These are phyloP conservation scores for Pachypeltis micranthus DNA, from an alignment of 1,140 invertebrate species.

Conservation along the genomic window DNA sequence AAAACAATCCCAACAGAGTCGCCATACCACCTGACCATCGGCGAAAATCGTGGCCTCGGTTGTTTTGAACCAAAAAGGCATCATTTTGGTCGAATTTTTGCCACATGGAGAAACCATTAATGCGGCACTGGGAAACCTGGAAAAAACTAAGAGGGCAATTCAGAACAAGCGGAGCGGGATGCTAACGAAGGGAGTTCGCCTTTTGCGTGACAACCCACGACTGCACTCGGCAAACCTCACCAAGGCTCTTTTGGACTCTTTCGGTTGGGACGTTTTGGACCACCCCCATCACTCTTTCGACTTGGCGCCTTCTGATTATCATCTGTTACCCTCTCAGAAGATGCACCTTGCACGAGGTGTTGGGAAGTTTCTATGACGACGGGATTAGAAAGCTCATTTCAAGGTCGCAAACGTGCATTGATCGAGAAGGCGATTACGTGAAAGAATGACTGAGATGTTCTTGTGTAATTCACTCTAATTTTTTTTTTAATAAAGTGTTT, in stretches of 20 bases:
- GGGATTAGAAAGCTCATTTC: no score
- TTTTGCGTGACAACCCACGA: slow-evolving; percentile 28
- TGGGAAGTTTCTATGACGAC: not conserved
- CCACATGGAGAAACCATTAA: not conserved
- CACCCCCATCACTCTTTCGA: slow-evolving; percentile 32
- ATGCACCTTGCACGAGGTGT: slow-evolving; percentile 4
- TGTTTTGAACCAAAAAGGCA: not conserved
- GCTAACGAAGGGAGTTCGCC: slow-evolving; percentile 19
- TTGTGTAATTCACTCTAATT: not conserved
- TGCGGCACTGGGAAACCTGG: no score
- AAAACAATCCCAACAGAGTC: no score
- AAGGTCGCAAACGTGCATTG: not conserved
- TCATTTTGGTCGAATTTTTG: not conserved
- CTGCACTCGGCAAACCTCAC: slow-evolving; percentile 25
- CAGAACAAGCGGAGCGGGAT: not conserved
- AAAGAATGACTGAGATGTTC: not conserved
- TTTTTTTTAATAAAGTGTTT: not conserved
- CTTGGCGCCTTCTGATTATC: slow-evolving; percentile 32
- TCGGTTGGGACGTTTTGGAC: slow-evolving; percentile 30
- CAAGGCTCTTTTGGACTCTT: slow-evolving; percentile 17
- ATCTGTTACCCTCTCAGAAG: slow-evolving; percentile 28
- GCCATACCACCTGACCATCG: no score
- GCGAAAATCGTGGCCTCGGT: not conserved
- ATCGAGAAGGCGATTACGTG: not conserved
- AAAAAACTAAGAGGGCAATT: not conserved